Evolutionary conservation across 2,113 vertebrate species (phyloP).

Genomic region (Mormoops blainvillei): DNA sequence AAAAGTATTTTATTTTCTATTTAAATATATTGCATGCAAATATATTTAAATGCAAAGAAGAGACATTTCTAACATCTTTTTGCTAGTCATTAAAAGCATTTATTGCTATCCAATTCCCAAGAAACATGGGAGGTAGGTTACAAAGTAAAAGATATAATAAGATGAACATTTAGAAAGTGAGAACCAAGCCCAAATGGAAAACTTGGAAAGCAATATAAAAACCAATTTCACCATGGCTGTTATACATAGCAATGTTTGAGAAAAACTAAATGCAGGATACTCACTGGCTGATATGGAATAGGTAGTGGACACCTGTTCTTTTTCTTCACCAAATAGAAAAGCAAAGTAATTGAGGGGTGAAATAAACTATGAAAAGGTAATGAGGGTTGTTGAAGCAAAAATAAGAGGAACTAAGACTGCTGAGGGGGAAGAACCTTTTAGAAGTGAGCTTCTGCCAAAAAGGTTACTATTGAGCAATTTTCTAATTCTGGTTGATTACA

Average conservation of each 20-base stretch:
- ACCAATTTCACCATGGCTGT: neutral
- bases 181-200: neutral
- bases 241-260: neutral
- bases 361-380: neutral
- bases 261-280: neutral
- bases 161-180: neutral
- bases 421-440: neutral
- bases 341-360: neutral
- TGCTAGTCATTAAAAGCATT: neutral
- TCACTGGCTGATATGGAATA: neutral
- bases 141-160: neutral
- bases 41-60: neutral
- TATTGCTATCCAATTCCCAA: neutral
- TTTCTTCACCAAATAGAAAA: neutral
- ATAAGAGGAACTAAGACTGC: rapidly evolving
- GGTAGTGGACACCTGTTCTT: neutral
- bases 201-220: neutral
- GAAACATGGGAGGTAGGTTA: conserved; percentile 5
- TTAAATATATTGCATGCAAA: neutral
- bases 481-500: neutral
- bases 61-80: neutral
- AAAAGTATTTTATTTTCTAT: conserved; percentile 1
- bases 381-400: neutral
- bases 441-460: neutral
- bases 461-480: neutral